phyloP scores from a whole-genome alignment of 2,797 vertebrate species.

The Silurus lanzhouensis region DNA sequence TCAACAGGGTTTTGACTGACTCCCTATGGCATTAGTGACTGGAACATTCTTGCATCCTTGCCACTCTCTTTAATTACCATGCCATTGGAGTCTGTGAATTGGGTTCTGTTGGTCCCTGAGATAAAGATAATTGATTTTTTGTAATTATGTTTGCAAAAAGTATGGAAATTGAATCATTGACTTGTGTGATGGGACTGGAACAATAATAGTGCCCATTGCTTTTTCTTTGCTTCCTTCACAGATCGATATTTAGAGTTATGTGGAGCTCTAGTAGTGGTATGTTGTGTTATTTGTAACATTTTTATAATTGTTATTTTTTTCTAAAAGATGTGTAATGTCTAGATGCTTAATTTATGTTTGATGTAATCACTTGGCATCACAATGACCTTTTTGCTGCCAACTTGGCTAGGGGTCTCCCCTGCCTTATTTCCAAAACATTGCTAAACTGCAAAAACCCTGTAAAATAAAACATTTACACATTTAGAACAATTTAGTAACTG shows the following conservation, averaged over 20 bases:
- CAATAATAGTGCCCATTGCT: conserved; percentile 77
- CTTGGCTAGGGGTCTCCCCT: conserved; percentile 54
- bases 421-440: conserved; percentile 66
- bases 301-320: conserved; percentile 1
- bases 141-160: conserved; percentile 84
- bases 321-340: conserved; percentile 9
- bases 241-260: conserved; percentile 77
- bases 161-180: conserved; percentile 79
- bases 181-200: conserved; percentile 72
- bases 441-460: conserved; percentile 80
- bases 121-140: conserved; percentile 84
- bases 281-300: conserved; percentile 23
- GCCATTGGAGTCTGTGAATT: conserved; percentile 75
- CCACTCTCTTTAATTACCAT: conserved; percentile 73
- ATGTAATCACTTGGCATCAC: conserved; percentile 24
- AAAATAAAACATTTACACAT: conserved; percentile 92
- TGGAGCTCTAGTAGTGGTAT: conserved; percentile 60
- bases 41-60: conserved; percentile 68
- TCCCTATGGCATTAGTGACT: conserved; percentile 75
- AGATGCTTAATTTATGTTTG: conserved; percentile 23
- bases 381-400: conserved; percentile 21
- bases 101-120: conserved; percentile 72
- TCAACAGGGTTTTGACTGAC: conserved; percentile 71
- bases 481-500: conserved; percentile 91
- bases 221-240: conserved; percentile 68